A percentile compares a stretch with the other conserved stretches of the same genome.
phyloP scores from a whole-genome alignment of 2,888 invertebrate species.

The Oscheius sp. region DNA sequence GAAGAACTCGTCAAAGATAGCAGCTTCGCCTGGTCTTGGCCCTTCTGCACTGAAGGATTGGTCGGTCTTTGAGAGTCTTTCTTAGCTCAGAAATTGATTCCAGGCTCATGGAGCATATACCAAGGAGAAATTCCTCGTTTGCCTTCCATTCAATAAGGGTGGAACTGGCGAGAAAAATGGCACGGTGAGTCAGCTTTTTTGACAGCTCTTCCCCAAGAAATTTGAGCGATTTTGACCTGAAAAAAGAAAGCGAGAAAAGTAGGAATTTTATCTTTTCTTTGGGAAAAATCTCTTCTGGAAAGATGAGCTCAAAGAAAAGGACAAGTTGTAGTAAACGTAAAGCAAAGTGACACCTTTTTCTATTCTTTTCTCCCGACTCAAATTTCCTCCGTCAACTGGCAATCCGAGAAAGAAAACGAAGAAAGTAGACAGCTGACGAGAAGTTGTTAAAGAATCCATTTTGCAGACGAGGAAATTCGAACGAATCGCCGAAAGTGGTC shows the following conservation, averaged over 20 bases:
- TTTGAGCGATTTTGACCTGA: no score
- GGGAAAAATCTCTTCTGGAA: no score
- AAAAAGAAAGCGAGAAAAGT: no score
- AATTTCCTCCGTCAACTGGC: not conserved
- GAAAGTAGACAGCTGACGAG: not conserved
- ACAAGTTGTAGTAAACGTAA: no score
- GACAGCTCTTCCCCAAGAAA: no score
- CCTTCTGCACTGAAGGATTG: slow-evolving; percentile 61
- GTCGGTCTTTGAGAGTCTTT: not conserved
- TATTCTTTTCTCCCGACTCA: not conserved
- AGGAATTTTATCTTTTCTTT: no score
- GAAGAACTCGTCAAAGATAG: slow-evolving; percentile 39
- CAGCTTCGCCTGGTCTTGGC: slow-evolving; percentile 65
- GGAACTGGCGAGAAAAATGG: slow-evolving; percentile 66
- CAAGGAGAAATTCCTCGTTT: slow-evolving; percentile 63
- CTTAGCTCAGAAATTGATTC: slow-evolving; percentile 42
- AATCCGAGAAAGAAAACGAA: not conserved
- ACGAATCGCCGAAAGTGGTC: slow-evolving; percentile 61
- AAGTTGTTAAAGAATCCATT: no score
- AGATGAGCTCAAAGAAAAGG: no score
- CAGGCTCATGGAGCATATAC: slow-evolving; percentile 65
- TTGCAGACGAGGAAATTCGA: slow-evolving; percentile 69
- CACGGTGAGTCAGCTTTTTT: slow-evolving; percentile 44
- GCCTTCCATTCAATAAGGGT: slow-evolving; percentile 66
- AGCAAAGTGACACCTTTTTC: not conserved